Evolutionary conservation across 2,888 invertebrate genomes (phyloP), one percentile per base, ranked within the genome.

Genomic region (Drosophila parthenogenetica): DNA sequence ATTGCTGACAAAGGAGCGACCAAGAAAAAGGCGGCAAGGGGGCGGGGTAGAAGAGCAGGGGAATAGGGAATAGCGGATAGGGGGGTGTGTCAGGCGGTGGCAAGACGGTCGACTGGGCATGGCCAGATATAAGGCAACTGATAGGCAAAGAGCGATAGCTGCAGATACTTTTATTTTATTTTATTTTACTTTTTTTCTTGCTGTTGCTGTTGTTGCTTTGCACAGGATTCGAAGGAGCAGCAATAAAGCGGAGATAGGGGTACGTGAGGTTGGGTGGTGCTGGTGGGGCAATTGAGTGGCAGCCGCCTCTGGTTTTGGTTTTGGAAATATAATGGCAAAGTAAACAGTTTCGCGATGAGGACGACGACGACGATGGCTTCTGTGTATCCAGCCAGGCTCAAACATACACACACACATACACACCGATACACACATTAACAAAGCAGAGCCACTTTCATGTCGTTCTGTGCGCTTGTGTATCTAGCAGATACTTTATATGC

Each of bases 401-500:
- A 50, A 11, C 46, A 45, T 45, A 29, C 29, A 39, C 46, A 40
- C n/a, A 43, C 14, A 60, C 17, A 17, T 37, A 19, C 17, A 39
- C 16, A 45, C n/a, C 32, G 22, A 61, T 14, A 16, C 2, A 42
- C 54, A 53, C 46, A 60, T 29, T 25, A 55, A 72, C 73, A 76
- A 68, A 60, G 70, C 63, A 29, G 53, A 66, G 73, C 66, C 77
- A 69, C 69, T 73, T 73, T 70, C 61, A 65, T 71, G 67, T 77
- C 58, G 63, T 54, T 65, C 69, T 76, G 64, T 75, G 66, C 51
- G 73, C 82, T 79, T 85, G 77, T 87, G 79, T 85, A 83, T 88
- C 88, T 87, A 83, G 71, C 86, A 86, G 87, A 78, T 88, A 86
- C 85, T 85, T 85, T 85, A 88, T 88, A 85, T 85, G 85, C 85